Evolutionary conservation across 2,888 invertebrate species (phyloP).

Genomic region (Muschampia staudingeri): DNA sequence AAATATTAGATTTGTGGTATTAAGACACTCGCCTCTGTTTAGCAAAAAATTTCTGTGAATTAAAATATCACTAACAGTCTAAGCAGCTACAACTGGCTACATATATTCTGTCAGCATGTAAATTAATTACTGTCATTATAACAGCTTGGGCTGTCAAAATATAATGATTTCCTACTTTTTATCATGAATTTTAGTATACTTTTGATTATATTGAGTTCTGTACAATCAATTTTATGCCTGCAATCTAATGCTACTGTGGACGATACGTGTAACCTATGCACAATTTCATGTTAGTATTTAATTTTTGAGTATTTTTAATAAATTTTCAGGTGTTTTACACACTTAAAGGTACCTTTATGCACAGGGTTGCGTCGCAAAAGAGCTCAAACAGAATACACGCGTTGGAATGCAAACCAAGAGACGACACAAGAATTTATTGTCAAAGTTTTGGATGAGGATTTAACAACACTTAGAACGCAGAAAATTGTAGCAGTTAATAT

Average conservation of each 20-base stretch:
- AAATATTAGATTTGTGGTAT: too few relatives aligned
- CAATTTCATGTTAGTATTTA: conserved; percentile 78
- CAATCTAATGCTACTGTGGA: conserved; percentile 73
- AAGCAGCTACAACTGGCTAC: conserved; percentile 33
- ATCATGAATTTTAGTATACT: conserved; percentile 85
- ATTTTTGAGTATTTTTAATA: neutral
- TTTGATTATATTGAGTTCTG: conserved; percentile 83
- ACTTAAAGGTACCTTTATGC: neutral
- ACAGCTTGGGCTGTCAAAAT: conserved; percentile 80
- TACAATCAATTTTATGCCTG: conserved; percentile 75
- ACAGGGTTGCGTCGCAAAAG: conserved; percentile 82
- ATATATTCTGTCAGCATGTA: neutral
- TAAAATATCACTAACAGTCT: too few relatives aligned
- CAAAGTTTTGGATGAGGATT: conserved; percentile 86
- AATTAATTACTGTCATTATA: conserved; percentile 56
- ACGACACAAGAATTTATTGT: conserved; percentile 84
- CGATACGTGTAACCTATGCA: conserved; percentile 75
- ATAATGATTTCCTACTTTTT: conserved; percentile 78
- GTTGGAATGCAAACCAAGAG: conserved; percentile 81
- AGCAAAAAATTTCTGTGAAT: too few relatives aligned
- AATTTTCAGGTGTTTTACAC: neutral
- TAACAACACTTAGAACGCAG: conserved; percentile 73
- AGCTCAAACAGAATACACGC: conserved; percentile 80
- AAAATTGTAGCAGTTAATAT: conserved; percentile 83
- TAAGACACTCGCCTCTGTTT: too few relatives aligned